Base-by-base conservation (phyloP, 1,140 invertebrate species). In the Drosophila sp. region DNA sequence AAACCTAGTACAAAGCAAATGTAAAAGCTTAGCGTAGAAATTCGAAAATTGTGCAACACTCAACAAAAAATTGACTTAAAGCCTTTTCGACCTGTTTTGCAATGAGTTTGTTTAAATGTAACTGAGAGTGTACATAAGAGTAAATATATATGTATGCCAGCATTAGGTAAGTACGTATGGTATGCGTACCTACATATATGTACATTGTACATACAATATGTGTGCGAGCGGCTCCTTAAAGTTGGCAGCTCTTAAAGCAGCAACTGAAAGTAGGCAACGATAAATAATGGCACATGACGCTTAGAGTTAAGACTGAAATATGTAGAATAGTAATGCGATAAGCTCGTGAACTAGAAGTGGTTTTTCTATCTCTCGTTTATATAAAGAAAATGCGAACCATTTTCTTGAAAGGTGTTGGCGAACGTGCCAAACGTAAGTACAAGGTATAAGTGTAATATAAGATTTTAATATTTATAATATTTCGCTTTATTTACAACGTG, bases 401-500 rank as follows among this genome's bases (percentile, higher is more conserved):
- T 29, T 16, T n/a, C 25, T 50, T 27, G 27, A 0, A 5, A 25
- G 32, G 7, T 50, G 46, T 32, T 32, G 13, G 41, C 41, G 4
- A 16, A 8, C 48, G 43, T 66, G 53, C 53, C 36, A 45, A 36
- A 11, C 11, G 43, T 66, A n/a, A 54, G 34, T 54, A 38, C 32
- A 54, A 32, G 16, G 7, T 53, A 16, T 14, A 2, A n/a, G 43
- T 54, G n/a, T n/a, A 21, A 21, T 21, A 4, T 21, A 18, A 34
- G 7, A 27, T 45, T 43, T 45, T 67, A 62, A 64, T 76, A 67
- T 76, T 70, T 58, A 63, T 80, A 58, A 62, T 56, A 66, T 58
- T 71, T 76, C 40, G 69, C 62, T 77, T 81, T 81, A 81, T 81
- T 77, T 81, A 81, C 78, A 81, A 58, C 73, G 48, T 81, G 78